phyloP scores from a whole-genome alignment of 1,140 invertebrate species.

The Anthonomus grandis region DNA sequence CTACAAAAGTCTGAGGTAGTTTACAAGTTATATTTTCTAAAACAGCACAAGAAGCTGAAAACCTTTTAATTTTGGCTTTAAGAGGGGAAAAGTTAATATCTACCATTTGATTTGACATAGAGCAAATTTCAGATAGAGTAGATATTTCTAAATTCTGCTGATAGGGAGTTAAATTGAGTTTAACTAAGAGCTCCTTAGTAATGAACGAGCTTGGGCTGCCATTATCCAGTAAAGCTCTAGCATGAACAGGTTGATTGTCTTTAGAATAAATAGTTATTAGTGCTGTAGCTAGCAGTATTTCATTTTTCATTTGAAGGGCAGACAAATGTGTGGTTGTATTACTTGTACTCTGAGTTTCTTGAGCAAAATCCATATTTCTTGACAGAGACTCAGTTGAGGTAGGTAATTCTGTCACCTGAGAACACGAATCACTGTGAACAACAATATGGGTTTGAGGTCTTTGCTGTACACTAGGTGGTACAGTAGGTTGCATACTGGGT shows the following conservation, averaged over 20 bases:
- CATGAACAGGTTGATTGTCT: background rate
- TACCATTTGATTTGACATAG: constrained; percentile 1
- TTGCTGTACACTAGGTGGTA: too few relatives aligned
- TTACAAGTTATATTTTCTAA: background rate
- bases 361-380: too few relatives aligned
- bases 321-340: too few relatives aligned
- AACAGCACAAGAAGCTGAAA: background rate
- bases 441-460: too few relatives aligned
- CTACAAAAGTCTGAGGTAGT: background rate
- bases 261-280: background rate
- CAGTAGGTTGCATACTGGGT: too few relatives aligned
- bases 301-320: too few relatives aligned
- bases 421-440: too few relatives aligned
- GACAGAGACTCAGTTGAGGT: too few relatives aligned
- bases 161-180: background rate
- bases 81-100: background rate
- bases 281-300: constrained; percentile 11
- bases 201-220: constrained; percentile 3
- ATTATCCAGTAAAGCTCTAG: constrained; percentile 6
- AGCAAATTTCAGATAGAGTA: background rate
- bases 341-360: too few relatives aligned
- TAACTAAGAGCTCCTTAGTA: background rate
- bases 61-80: too few relatives aligned
- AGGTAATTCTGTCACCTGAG: too few relatives aligned
- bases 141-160: background rate